A percentile compares a stretch with the other conserved stretches of the same genome.
Evolutionary conservation across 1,140 invertebrate genomes (phyloP).

Genomic region (Coenobita brevimanus): DNA sequence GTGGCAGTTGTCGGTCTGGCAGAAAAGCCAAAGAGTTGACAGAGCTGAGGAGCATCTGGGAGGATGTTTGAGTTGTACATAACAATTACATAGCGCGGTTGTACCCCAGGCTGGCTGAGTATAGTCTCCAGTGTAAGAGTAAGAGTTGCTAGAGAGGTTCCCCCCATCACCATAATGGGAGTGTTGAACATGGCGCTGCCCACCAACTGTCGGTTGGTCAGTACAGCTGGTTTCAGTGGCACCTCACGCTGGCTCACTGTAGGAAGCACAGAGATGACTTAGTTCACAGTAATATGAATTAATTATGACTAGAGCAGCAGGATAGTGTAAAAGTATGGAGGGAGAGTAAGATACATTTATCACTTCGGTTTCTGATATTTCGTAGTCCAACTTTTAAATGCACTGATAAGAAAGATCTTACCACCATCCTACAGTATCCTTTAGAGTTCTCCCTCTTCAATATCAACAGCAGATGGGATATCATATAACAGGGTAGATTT

Average conservation of each 20-base stretch:
- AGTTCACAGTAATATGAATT: too few species aligned
- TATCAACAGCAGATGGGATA: too few species aligned
- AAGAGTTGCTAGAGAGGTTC: constrained; percentile 73
- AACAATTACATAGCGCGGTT: constrained; percentile 71
- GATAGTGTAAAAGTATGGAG: too few species aligned
- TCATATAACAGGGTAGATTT: too few species aligned
- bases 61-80: constrained; percentile 69
- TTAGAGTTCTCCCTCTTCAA: too few species aligned
- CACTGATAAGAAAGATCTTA: too few species aligned
- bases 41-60: constrained; percentile 68
- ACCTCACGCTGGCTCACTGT: constrained; percentile 74
- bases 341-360: too few species aligned
- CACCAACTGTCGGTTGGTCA: constrained; percentile 74
- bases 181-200: constrained; percentile 74
- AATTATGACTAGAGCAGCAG: too few species aligned
- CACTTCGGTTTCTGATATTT: too few species aligned
- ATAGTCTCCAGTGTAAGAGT: constrained; percentile 75
- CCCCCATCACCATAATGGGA: constrained; percentile 75
- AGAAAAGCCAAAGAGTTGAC: constrained; percentile 65
- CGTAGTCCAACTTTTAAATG: too few species aligned
- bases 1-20: constrained; percentile 52
- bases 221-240: constrained; percentile 73
- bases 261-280: neutral
- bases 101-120: constrained; percentile 76
- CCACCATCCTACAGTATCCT: too few species aligned